Base-by-base conservation (phyloP, 2,797 vertebrate species). In the Pagetopsis macropterus region DNA sequence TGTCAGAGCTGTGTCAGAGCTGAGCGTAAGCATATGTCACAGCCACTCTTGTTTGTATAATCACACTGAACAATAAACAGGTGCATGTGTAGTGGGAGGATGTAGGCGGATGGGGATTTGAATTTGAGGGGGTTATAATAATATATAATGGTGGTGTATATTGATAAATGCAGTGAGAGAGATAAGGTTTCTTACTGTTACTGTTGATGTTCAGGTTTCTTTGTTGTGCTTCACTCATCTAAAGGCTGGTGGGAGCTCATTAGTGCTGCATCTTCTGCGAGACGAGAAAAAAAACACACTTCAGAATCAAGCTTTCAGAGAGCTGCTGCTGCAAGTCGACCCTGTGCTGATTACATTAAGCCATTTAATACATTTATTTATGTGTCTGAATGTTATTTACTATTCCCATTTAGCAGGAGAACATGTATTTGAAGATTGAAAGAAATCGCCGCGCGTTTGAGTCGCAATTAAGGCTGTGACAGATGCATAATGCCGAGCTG, bases 181-280 rank as follows among this genome's bases (percentile, higher is more conserved):
- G 44, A 70, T 43, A 66, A 43, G 15, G 52, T 45, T 59, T n/a
- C 89, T 92, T 86, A 91, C 90, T 72, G 72, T 79, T 72, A 79
- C 56, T 84, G 72, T 64, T 56, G 86, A 76, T 69, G 81, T 78
- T 78, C 67, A 79, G 76, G 66, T 63, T 72, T 56, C 68, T 64
- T 43, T 46, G 73, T 65, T 80, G 75, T 40, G 76, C 68, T 76
- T 90, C 85, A 87, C 75, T 90, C 90, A 91, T 90, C 76, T 82
- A 90, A 75, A 72, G 48, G 78, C 75, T 65, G 85, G 75, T 37
- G 83, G 72, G 49, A 64, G 60, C 70, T 88, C 84, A 70, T 88
- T 78, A 86, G 84, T 63, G 75, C 67, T 56, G 78, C 69, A 73
- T 84, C 63, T 21, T 81, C 86, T 90, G 84, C 56, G 52, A 87